Base-by-base conservation (phyloP, 2,888 invertebrate species). In the Sylvicola cinctus region DNA sequence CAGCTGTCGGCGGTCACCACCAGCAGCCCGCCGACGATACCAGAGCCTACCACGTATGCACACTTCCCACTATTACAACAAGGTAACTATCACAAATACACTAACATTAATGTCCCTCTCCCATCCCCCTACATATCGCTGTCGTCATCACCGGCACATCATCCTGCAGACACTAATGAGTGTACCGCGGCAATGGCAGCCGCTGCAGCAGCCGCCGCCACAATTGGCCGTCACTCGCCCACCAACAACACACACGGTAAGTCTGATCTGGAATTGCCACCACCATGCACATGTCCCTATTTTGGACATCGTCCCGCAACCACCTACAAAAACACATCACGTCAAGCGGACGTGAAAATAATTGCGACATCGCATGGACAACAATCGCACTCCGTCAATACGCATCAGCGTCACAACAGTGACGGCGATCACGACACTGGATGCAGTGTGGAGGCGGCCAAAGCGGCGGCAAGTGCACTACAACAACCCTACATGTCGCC, bases 261-360 rank as follows among this genome's bases (percentile, higher is more conserved):
- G 15, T 29, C 7, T 29, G 52, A 57, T 17, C 51, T 70, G 16
- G 61, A 69, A 7, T 49, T 80, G 27, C 78, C 79, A 3, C 75
- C 78, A 1, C 77, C 79, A 0, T 81, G 80, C 50, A 78, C 79
- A 0, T 80, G 81, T 46, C 79, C 80, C 0, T 81, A 81, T 45
- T 80, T 83, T 46, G 79, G 81, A 1, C 69, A 74, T 40, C 69
- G 70, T 2, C 67, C n/a, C n/a, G n/a, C 70, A 14, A 52, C 65
- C 41, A 61, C 68, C 37, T 62, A 66, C 44, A 44, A 58, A 54
- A 41, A 54, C 48, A 34, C 51, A 48, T 51, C 55, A 2, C 58
- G 58, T 29, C 55, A 60, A 1, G 52, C 60, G 3, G 67, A 68
- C 42, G 61, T 68, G 3, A 64, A 61, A 46, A 64, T 65, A n/a